phyloP scores from a whole-genome alignment of 2,797 vertebrate genomes.

The Amblyopsis hoosieri region DNA sequence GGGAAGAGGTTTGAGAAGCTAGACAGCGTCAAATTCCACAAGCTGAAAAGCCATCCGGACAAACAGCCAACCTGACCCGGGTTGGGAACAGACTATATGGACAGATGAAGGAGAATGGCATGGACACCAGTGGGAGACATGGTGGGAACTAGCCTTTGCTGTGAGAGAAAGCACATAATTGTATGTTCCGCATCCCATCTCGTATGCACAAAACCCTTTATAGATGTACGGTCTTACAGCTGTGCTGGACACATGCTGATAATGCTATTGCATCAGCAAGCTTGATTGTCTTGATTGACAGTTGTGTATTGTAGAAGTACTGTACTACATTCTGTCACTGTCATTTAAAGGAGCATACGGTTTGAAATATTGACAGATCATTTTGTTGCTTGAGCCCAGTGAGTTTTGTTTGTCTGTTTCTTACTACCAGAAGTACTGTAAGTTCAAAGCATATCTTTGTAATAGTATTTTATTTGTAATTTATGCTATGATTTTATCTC shows the following conservation, averaged over 20 bases:
- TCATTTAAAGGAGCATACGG: not conserved
- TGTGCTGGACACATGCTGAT: slow-evolving; percentile 39
- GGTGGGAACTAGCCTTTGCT: not conserved
- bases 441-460: too few species aligned
- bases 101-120: not conserved
- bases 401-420: not conserved
- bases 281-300: not conserved
- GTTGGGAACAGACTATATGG: not conserved
- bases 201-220: not conserved
- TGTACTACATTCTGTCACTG: not conserved
- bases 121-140: slow-evolving; percentile 1
- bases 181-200: not conserved
- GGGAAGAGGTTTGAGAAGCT: slow-evolving; percentile 90
- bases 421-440: too few species aligned
- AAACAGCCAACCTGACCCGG: slow-evolving; percentile 77
- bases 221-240: slow-evolving; percentile 12
- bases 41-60: slow-evolving; percentile 91
- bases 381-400: not conserved
- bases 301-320: not conserved
- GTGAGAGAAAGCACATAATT: not conserved
- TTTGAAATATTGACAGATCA: not conserved
- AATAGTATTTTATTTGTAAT: too few species aligned
- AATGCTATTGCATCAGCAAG: not conserved
- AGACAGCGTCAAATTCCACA: slow-evolving; percentile 93
- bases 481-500: not conserved